phyloP scores from a whole-genome alignment of 2,888 invertebrate species.

The Heliconius aoede region DNA sequence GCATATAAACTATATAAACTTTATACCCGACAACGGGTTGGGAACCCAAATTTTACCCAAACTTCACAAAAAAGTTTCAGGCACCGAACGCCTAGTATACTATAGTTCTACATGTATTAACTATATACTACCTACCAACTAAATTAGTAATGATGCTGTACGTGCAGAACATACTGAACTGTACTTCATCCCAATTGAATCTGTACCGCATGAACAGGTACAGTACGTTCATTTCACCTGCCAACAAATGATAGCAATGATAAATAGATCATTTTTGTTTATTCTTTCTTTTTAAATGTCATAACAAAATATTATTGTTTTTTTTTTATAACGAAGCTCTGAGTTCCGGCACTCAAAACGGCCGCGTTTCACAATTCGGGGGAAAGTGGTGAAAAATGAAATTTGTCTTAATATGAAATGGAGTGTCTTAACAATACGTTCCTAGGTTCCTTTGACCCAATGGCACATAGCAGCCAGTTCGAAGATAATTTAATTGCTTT shows the following conservation, averaged over 20 bases:
- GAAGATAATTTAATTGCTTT: no score
- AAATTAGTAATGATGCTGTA: slow-evolving; percentile 75
- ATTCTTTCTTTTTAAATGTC: not conserved
- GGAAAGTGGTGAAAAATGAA: no score
- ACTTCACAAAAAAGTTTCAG: not conserved
- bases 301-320: not conserved
- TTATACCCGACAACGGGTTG: no score
- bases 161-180: slow-evolving; percentile 77
- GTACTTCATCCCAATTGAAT: slow-evolving; percentile 77
- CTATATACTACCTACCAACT: slow-evolving; percentile 66
- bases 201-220: slow-evolving; percentile 68
- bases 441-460: no score
- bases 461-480: no score
- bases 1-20: no score
- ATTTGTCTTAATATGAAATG: no score
- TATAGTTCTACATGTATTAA: not conserved
- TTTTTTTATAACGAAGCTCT: not conserved
- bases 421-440: no score
- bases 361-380: no score
- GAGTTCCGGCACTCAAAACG: no score
- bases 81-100: not conserved
- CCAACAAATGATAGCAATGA: slow-evolving; percentile 22
- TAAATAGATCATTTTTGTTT: not conserved
- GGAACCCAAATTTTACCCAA: not conserved
- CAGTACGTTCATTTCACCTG: slow-evolving; percentile 73